Percentiles rank a stretch among this genome's conserved stretches.
Evolutionary conservation across 2,113 vertebrate genomes (phyloP).

Genomic region (Coptodon rendalli): DNA sequence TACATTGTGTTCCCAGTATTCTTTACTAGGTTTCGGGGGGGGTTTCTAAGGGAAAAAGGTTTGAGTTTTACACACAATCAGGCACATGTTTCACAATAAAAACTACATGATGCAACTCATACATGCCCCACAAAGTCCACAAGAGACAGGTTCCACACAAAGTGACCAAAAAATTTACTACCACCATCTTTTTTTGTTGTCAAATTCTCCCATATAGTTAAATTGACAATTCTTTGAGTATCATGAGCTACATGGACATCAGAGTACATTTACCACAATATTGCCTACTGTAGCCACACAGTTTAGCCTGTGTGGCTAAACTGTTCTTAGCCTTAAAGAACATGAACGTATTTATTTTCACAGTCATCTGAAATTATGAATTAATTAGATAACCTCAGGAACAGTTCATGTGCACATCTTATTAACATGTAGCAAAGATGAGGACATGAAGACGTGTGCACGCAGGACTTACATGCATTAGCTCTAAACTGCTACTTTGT

Average conservation of each 20-base stretch:
- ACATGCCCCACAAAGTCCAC: no score
- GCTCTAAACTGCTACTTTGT: background rate
- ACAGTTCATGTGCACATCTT: background rate
- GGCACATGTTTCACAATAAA: background rate
- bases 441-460: background rate
- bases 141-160: no score
- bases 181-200: no score
- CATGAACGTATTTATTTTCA: background rate
- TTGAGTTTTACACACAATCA: background rate
- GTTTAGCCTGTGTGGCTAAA: no score
- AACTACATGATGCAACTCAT: no score
- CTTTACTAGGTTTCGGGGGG: no score
- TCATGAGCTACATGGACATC: background rate
- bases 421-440: background rate
- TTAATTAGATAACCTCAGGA: background rate
- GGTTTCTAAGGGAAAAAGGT: no score
- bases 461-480: no score
- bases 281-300: background rate
- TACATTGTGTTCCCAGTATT: no score
- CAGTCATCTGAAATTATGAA: background rate
- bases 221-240: background rate
- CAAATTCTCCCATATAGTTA: no score
- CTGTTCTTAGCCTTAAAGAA: no score
- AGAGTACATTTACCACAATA: background rate
- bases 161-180: no score